phyloP scores from a whole-genome alignment of 2,888 invertebrate genomes.

The Heliconius sara region DNA sequence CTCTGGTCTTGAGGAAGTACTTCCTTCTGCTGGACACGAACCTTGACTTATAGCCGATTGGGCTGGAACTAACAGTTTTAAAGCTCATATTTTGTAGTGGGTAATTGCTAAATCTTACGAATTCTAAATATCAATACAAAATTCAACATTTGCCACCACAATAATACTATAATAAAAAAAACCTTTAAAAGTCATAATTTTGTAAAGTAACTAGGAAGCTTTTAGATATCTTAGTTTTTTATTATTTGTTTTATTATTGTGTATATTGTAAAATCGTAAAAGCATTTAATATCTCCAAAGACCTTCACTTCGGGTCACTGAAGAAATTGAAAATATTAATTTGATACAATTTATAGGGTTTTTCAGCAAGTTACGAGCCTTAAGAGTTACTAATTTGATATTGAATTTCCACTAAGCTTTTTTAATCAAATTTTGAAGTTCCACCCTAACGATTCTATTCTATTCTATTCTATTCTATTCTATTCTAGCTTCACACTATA shows the following conservation, averaged over 20 bases:
- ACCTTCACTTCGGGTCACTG: neutral
- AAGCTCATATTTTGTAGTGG: too few relatives aligned
- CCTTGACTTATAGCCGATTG: too few relatives aligned
- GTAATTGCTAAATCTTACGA: neutral
- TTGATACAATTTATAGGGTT: neutral
- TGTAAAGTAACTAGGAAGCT: neutral
- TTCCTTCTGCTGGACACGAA: too few relatives aligned
- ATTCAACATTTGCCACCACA: neutral
- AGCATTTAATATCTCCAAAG: neutral
- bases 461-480: too few relatives aligned
- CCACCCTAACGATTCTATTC: too few relatives aligned
- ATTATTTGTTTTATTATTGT: neutral
- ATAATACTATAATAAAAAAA: neutral
- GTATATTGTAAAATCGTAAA: neutral
- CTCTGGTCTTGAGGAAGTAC: too few relatives aligned
- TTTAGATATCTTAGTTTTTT: neutral
- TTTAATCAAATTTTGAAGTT: neutral
- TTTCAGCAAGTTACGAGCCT: neutral
- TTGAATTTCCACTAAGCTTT: neutral
- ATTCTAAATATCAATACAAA: neutral
- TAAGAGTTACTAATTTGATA: neutral
- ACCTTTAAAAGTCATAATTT: neutral
- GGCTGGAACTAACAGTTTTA: too few relatives aligned
- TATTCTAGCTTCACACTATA: too few relatives aligned
- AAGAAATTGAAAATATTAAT: neutral